phyloP scores from a whole-genome alignment of 2,797 vertebrate species.

The Halcyon badia region DNA sequence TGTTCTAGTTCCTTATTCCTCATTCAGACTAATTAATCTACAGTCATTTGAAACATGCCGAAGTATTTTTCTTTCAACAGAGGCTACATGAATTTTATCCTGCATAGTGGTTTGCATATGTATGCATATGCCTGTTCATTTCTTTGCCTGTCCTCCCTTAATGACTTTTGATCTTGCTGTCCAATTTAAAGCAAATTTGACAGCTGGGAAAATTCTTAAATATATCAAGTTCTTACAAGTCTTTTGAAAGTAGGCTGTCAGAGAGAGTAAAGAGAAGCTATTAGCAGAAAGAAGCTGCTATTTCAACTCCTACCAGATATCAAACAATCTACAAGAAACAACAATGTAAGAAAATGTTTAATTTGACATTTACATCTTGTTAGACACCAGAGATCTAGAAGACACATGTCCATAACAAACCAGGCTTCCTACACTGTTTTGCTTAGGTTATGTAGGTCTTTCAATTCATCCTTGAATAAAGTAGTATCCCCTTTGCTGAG shows the following conservation, averaged over 20 bases:
- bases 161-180: conserved; percentile 62
- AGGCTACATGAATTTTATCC: not conserved
- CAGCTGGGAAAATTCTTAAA: conserved; percentile 54
- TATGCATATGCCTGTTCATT: not conserved
- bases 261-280: conserved; percentile 45
- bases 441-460: not conserved
- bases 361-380: conserved; percentile 34
- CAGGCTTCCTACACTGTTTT: not conserved
- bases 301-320: conserved; percentile 61
- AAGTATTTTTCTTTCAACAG: conserved; percentile 1
- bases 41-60: not conserved
- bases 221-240: conserved; percentile 14
- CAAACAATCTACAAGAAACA: conserved; percentile 62
- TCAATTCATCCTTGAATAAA: not conserved
- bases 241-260: conserved; percentile 54
- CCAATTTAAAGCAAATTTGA: conserved; percentile 56
- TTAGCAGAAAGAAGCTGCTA: conserved; percentile 39
- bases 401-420: not conserved
- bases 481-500: not conserved
- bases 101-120: not conserved
- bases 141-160: conserved; percentile 18
- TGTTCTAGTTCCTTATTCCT: conserved; percentile 11
- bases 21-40: not conserved
- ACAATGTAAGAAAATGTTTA: conserved; percentile 36
- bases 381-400: conserved; percentile 19